Evolutionary conservation across 92 coral and sea anemone species (phyloP).

Genomic region (Porites rus): DNA sequence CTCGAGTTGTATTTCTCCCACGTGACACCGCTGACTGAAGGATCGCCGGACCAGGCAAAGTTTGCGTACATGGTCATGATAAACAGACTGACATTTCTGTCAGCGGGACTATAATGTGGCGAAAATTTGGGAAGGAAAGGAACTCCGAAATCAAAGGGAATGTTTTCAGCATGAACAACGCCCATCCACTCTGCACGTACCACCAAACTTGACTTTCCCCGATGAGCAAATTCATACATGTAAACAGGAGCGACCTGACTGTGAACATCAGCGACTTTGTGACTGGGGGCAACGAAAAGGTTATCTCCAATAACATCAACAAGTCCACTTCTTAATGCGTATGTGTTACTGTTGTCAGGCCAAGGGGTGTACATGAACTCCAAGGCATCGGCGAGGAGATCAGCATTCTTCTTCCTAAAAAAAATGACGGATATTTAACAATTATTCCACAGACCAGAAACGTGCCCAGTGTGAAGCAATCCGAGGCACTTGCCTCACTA

Average conservation of each 20-base stretch:
- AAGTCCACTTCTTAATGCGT: slow-evolving; percentile 47
- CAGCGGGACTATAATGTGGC: neutral
- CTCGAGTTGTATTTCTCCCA: slow-evolving; percentile 71
- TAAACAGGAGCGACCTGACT: slow-evolving; percentile 50
- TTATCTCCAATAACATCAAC: slow-evolving; percentile 53
- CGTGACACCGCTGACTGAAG: slow-evolving; percentile 58
- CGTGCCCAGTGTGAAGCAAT: no score
- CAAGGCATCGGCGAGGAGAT: slow-evolving; percentile 51
- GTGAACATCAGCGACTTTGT: slow-evolving; percentile 50
- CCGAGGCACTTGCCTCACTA: no score
- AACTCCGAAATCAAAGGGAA: slow-evolving; percentile 5
- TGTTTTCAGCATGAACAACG: slow-evolving; percentile 1
- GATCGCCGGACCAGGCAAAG: slow-evolving; percentile 62
- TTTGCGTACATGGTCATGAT: slow-evolving; percentile 50
- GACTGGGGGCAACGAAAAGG: slow-evolving; percentile 62
- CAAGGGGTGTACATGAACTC: slow-evolving; percentile 70
- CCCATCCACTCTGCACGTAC: slow-evolving; percentile 38
- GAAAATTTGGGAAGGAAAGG: neutral
- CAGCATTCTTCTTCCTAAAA: slow-evolving; percentile 12
- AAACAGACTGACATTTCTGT: slow-evolving; percentile 52
- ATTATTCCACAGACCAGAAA: no score
- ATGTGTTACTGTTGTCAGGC: slow-evolving; percentile 35
- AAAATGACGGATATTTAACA: neutral
- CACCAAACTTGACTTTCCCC: neutral
- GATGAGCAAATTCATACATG: slow-evolving; percentile 61